Evolutionary conservation across 1,140 invertebrate genomes (phyloP), one percentile per base, ranked within the genome.

Genomic region (Glomeris maerens): DNA sequence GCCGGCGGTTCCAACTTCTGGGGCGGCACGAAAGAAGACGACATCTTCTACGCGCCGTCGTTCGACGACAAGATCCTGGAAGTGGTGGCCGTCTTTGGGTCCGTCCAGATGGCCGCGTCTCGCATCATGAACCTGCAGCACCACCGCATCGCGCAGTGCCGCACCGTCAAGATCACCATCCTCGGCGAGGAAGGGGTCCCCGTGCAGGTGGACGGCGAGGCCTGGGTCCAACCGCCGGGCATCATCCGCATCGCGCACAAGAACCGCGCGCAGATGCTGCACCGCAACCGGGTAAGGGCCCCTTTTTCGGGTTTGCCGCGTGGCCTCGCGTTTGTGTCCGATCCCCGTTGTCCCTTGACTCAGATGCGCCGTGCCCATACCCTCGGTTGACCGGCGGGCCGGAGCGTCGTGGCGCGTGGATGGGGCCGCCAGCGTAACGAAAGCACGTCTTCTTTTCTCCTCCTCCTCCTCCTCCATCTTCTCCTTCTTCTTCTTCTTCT

Each of bases 1-100:
- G 92, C 93, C 82, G 93, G 93, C 5, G 93, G 93, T 27, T 92
- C 90, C n/a, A 96, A 96, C 67, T 97, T 97, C 64, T 97, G 93
- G 93, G 92, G 91, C 51, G 85, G 84, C 1, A 81, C 79, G 3
- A 86, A 90, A 64, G 84, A 84, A 59, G 87, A 88, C 57, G 86
- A 90, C 56, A 73, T 85, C 14, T 93, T 92, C 61, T 66, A 90
- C 13, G 79, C 84, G 1, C 88, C 86, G 1, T 84, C 83, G 2
- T 90, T 93, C 59, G 91, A 96, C 68, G 91, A 96, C 69, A 78
- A 85, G 45, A 83, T 95, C 45, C 69, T 96, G 4, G 87, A 95
- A 73, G 92, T 97, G 14, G 90, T 97, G 2, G 91, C 91, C 10
- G 90, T 96, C 0, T 96, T 95, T 68, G 91, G 91, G 0, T 90